Conservation (phyloP, 2,888 invertebrate species). For the Microplitis manilae region DNA sequence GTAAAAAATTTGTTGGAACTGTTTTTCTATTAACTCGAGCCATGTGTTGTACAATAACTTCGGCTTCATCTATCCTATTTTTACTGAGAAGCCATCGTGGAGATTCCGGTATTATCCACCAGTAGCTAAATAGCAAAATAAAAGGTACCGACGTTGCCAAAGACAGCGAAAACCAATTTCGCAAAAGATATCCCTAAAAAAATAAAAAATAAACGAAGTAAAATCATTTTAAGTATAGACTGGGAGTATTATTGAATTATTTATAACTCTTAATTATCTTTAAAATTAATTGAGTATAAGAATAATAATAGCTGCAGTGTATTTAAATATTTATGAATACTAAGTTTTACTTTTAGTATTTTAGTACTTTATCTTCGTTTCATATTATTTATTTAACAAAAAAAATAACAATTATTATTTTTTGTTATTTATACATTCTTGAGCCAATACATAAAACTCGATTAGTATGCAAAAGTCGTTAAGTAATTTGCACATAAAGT, state of each 20-base stretch:
- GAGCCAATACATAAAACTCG: not conserved
- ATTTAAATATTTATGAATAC: not conserved
- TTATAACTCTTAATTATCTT: no score
- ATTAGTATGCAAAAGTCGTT: not conserved
- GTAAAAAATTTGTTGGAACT: conserved; percentile 75
- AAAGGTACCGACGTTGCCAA: conserved; percentile 78
- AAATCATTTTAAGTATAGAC: no score
- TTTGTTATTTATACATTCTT: not conserved
- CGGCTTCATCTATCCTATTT: conserved; percentile 79
- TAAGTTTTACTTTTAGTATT: not conserved
- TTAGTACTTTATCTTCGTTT: no score
- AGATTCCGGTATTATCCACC: conserved; percentile 81
- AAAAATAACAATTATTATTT: no score
- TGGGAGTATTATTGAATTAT: no score
- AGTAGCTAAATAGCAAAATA: conserved; percentile 76
- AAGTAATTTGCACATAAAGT: not conserved
- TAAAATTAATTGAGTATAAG: not conserved
- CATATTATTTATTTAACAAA: no score
- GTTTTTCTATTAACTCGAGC: conserved; percentile 77
- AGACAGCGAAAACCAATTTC: conserved; percentile 78
- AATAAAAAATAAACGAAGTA: not conserved
- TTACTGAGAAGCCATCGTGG: conserved; percentile 80
- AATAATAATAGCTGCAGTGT: not conserved
- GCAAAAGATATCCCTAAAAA: conserved; percentile 73
- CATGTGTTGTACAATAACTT: conserved; percentile 77